Evolutionary conservation across 2,113 vertebrate genomes (phyloP).

Genomic region (Psammodynastes pulverulentus): DNA sequence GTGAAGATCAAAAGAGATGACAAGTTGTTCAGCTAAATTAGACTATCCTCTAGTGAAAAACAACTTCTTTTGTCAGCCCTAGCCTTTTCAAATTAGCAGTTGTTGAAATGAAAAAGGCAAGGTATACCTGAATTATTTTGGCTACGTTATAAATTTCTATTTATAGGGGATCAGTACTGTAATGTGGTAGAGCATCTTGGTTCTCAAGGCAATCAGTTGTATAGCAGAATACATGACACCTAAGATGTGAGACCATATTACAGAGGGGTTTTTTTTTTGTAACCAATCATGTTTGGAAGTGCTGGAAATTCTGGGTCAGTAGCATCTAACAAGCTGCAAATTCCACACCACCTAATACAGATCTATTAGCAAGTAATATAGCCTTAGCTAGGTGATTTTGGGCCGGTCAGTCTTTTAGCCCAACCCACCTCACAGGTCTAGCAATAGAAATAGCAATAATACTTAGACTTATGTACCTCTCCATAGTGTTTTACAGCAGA

Average conservation of each 20-base stretch:
- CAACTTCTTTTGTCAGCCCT: slow-evolving; percentile 49
- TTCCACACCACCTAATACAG: neutral
- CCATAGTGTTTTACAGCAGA: neutral
- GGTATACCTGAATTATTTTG: slow-evolving; percentile 26
- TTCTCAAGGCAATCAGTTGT: neutral
- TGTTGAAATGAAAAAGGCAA: slow-evolving; percentile 42
- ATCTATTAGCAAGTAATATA: neutral
- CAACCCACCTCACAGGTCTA: neutral
- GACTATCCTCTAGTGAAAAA: neutral
- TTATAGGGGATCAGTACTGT: neutral
- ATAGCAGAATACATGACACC: neutral
- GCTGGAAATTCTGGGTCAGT: neutral
- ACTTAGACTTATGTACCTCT: neutral
- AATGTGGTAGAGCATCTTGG: neutral
- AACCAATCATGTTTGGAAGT: neutral
- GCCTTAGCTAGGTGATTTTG: neutral
- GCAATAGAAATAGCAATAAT: neutral
- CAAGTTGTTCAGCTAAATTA: slow-evolving; percentile 47
- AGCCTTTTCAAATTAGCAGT: slow-evolving; percentile 25
- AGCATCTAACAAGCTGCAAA: neutral
- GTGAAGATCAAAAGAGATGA: slow-evolving; percentile 27
- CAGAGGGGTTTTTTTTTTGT: neutral
- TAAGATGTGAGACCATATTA: neutral
- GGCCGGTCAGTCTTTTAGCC: neutral
- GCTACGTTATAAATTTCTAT: neutral